These are phyloP conservation scores for Leptosomus discolor DNA, from an alignment of 2,113 vertebrate species.

Conservation along the genomic window DNA sequence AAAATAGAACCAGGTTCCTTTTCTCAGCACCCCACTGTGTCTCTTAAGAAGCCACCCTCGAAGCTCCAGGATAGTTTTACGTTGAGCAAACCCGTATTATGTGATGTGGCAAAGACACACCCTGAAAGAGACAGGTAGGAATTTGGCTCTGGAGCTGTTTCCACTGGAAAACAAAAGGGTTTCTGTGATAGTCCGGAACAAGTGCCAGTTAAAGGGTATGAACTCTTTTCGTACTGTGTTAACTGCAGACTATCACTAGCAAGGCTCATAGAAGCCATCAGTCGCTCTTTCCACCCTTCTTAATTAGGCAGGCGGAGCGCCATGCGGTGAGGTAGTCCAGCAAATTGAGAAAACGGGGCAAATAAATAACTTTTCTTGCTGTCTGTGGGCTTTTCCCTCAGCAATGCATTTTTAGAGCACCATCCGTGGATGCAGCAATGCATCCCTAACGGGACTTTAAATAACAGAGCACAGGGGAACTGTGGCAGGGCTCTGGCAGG, in stretches of 20 bases:
- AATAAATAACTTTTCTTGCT: accelerated
- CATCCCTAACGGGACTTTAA: accelerated
- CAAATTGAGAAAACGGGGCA: accelerated
- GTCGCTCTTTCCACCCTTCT: background rate
- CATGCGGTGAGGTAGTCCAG: accelerated
- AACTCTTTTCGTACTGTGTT: background rate
- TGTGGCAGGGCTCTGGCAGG: background rate
- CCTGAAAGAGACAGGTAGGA: background rate
- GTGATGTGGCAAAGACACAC: background rate
- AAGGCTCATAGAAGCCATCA: accelerated
- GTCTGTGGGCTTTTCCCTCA: background rate
- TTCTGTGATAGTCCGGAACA: background rate
- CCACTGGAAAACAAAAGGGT: background rate
- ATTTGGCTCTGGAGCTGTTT: background rate
- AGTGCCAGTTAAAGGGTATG: background rate
- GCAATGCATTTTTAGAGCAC: background rate
- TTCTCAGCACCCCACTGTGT: background rate
- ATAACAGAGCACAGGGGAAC: background rate
- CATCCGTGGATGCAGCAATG: background rate
- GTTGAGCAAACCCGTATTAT: background rate
- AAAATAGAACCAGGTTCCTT: background rate
- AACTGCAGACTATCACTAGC: background rate
- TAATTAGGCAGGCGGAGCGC: background rate
- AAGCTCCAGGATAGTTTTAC: background rate
- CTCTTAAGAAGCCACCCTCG: background rate